Evolutionary conservation across 2,797 vertebrate species (phyloP), one percentile per base, ranked within the genome.

Genomic region (Periparus ater): DNA sequence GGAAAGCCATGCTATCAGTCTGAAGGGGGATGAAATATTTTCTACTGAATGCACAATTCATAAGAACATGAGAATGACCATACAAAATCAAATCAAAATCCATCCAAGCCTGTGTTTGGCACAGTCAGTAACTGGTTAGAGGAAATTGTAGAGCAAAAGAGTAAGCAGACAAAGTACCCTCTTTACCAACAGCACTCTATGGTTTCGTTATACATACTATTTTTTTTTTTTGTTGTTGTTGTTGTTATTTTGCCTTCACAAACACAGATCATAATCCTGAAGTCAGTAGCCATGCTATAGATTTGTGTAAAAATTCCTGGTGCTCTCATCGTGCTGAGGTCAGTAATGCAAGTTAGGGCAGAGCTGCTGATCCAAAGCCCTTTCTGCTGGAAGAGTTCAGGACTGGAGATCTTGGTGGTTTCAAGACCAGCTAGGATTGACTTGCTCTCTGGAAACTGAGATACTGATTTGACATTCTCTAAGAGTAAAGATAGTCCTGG

Each of bases 401-500:
- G 36, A 38, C 77, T 65, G 51, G 74, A 91, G 32, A 26, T 54
- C 60, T 85, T 50, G 61, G 51, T 63, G 51, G 54, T 79, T 76
- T 93, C 82, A 95, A 95, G 62, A 87, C 74, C 85, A 83, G 78
- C 38, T 38, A 77, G 10, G 23, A 89, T 67, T 95, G 89, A 91
- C 51, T 80, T 83, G 29, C 66, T 96, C 38, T 80, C 73, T 3
- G 7, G 61, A 78, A 94, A 68, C 0, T 85, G 36, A 45, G 88
- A 65, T 85, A 88, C 81, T 48, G 80, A 93, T 92, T 55, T 67
- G 57, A 87, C 8, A 50, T 91, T 92, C 90, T 87, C 12, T 54
- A 72, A 94, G 91, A 93, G 89, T 89, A 84, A 95, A 95, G 26
- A 60, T 91, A 82, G 54, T 87, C 38, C 47, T 75, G 60, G 73